Evolutionary conservation across 2,797 vertebrate genomes (phyloP).

Genomic region (Lacerta bilineata): DNA sequence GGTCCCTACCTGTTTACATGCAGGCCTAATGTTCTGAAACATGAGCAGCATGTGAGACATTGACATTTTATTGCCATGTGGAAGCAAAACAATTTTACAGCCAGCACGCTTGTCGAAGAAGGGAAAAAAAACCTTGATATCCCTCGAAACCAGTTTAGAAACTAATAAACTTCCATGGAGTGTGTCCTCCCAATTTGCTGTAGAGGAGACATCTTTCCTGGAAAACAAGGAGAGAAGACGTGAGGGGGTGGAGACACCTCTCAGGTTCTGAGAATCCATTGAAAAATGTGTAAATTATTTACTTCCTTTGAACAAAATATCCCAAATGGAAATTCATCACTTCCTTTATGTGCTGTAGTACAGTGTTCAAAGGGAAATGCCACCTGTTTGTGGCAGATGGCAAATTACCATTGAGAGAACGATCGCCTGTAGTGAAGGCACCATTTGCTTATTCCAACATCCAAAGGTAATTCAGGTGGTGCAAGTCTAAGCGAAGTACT

Average conservation of each 20-base stretch:
- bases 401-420: conserved; percentile 64
- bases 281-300: conserved; percentile 59
- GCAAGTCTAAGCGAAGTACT: background rate
- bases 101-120: background rate
- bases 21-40: conserved; percentile 11
- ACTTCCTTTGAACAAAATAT: conserved; percentile 59
- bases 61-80: conserved; percentile 30
- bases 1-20: background rate
- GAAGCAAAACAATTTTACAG: background rate
- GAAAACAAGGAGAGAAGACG: background rate
- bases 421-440: conserved; percentile 60
- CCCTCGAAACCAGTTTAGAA: background rate
- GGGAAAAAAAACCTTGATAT: background rate
- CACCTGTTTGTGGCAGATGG: conserved; percentile 74
- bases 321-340: conserved; percentile 60
- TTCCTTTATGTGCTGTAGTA: conserved; percentile 55
- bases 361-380: conserved; percentile 63
- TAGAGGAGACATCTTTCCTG: conserved; percentile 21
- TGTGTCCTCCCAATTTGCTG: conserved; percentile 6
- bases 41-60: background rate
- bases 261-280: conserved; percentile 17
- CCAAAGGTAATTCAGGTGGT: conserved; percentile 56
- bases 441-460: conserved; percentile 51
- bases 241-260: conserved; percentile 15
- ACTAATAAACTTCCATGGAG: background rate